These are phyloP conservation scores for Ophion ventricosus DNA, from an alignment of 2,888 invertebrate genomes.

Conservation along the genomic window DNA sequence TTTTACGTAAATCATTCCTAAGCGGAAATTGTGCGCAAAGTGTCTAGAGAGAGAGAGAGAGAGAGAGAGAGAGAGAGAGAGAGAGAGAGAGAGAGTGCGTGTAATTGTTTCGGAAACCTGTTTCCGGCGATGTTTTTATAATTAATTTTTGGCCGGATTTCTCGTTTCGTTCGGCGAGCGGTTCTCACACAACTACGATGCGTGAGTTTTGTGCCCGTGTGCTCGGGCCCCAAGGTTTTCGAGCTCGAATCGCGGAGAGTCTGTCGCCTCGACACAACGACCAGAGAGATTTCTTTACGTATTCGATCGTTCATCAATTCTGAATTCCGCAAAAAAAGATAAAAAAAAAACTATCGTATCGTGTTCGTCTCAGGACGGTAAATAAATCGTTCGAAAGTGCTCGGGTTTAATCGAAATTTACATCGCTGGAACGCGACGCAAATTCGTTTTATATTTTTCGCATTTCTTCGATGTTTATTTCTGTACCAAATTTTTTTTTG, in stretches of 20 bases:
- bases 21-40: conserved; percentile 38
- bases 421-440: neutral
- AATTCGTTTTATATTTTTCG: too few species aligned
- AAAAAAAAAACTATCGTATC: conserved; percentile 31
- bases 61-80: neutral
- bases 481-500: too few species aligned
- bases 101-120: conserved; percentile 17
- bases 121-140: conserved; percentile 25
- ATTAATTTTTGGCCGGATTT: conserved; percentile 28
- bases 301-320: conserved; percentile 41
- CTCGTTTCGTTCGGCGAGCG: conserved; percentile 51
- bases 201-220: conserved; percentile 40
- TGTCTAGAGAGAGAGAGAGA: neutral
- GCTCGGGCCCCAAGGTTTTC: conserved; percentile 46
- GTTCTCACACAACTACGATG: conserved; percentile 39
- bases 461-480: too few species aligned
- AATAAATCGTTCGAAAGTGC: conserved; percentile 34
- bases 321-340: conserved; percentile 1
- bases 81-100: neutral
- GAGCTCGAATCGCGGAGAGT: conserved; percentile 35
- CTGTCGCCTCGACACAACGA: conserved; percentile 20
- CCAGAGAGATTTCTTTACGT: conserved; percentile 9
- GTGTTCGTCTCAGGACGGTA: conserved; percentile 15
- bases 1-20: conserved; percentile 58
- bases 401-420: conserved; percentile 35